phyloP scores from a whole-genome alignment of 2,888 invertebrate genomes.

The Dusona sp. region DNA sequence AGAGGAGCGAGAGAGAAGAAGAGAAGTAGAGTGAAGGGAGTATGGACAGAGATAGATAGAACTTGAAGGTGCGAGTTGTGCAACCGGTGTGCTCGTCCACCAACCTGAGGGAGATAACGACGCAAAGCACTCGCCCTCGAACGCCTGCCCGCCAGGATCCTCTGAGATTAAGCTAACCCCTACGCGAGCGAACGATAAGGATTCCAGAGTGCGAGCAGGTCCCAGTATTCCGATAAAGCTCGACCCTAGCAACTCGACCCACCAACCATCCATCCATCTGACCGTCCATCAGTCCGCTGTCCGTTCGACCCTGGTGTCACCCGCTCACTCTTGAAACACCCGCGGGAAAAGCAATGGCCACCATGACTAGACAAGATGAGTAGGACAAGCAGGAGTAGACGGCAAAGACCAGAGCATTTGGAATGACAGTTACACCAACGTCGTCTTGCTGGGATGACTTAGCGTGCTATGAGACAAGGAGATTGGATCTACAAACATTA shows the following conservation, averaged over 20 bases:
- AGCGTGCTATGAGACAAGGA: constrained; percentile 4
- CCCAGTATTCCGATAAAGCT: constrained; percentile 75
- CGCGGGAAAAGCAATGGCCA: constrained; percentile 45
- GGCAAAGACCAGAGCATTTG: constrained; percentile 35
- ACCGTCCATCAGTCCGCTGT: constrained; percentile 58
- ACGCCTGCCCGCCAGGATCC: constrained; percentile 71
- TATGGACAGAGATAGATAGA: constrained; percentile 62
- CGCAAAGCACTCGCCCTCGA: constrained; percentile 70
- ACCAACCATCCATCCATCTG: constrained; percentile 73
- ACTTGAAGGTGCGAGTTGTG: constrained; percentile 64
- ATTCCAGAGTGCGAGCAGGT: constrained; percentile 69
- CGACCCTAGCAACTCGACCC: constrained; percentile 65
- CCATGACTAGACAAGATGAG: constrained; percentile 41
- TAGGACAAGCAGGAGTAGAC: background rate
- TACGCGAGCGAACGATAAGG: constrained; percentile 74
- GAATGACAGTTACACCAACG: constrained; percentile 56
- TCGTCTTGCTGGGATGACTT: constrained; percentile 41
- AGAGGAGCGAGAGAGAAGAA: background rate
- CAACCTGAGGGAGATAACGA: constrained; percentile 75
- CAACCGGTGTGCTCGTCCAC: constrained; percentile 58
- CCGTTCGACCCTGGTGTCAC: constrained; percentile 44
- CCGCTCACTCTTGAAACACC: constrained; percentile 51
- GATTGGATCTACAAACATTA: constrained; percentile 39
- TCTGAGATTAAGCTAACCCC: constrained; percentile 76
- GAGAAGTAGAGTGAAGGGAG: background rate